A percentile compares a stretch with the other conserved stretches of the same genome.
phyloP scores from a whole-genome alignment of 2,888 invertebrate genomes.

The Gymnosoma rotundatum region DNA sequence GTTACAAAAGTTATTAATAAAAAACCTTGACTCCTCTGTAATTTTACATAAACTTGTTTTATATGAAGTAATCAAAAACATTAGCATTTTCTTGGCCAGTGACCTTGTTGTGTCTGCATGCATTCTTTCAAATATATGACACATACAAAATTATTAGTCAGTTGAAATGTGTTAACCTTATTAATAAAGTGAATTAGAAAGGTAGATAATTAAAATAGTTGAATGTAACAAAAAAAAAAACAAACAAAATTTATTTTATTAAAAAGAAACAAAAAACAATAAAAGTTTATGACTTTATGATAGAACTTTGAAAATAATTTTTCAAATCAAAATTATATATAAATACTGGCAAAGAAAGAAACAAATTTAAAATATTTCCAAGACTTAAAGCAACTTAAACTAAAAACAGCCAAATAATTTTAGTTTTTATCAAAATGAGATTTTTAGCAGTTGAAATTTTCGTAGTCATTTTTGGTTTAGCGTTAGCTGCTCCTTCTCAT shows the following conservation, averaged over 20 bases:
- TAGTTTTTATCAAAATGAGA: conserved; percentile 31
- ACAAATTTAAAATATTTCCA: conserved; percentile 28
- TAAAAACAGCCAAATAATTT: neutral
- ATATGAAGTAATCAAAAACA: neutral
- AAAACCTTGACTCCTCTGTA: too few relatives aligned
- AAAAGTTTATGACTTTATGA: neutral
- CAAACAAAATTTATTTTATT: neutral
- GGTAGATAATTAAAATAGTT: conserved; percentile 28
- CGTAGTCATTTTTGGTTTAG: conserved; percentile 20
- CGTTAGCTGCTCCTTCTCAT: conserved; percentile 27
- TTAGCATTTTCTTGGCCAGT: neutral
- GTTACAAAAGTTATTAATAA: too few relatives aligned
- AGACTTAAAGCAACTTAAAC: conserved; percentile 1
- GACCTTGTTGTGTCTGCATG: conserved; percentile 2
- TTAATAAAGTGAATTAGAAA: conserved; percentile 36
- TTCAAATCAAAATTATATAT: conserved; percentile 6
- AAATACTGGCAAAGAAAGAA: conserved; percentile 7
- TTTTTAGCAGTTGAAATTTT: conserved; percentile 17
- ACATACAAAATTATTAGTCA: neutral
- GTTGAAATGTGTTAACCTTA: conserved; percentile 8
- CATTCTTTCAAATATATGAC: conserved; percentile 25
- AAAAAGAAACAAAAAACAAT: neutral
- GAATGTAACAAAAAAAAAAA: neutral
- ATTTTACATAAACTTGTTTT: neutral
- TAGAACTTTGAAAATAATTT: conserved; percentile 21